Conservation (phyloP, 2,797 vertebrate genomes). For the Hipposideros larvatus region DNA sequence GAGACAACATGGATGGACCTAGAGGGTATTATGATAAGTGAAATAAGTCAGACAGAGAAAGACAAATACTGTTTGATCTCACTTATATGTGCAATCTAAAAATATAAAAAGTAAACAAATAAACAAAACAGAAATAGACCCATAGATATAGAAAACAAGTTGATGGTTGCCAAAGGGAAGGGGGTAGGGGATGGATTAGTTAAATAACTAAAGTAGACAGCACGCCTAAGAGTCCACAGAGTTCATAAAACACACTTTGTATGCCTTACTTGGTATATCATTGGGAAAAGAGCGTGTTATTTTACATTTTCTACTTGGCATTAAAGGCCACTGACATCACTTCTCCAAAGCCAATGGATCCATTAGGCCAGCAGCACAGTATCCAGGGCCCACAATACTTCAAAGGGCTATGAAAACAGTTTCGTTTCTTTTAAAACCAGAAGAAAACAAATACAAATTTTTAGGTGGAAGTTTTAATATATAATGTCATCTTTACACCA, state of each 20-base stretch:
- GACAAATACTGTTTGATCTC: background rate
- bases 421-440: background rate
- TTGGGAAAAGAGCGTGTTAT: background rate
- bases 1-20: background rate
- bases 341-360: background rate
- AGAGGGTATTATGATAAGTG: background rate
- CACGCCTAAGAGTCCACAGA: background rate
- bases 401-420: background rate
- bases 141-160: too few relatives aligned
- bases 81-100: too few relatives aligned
- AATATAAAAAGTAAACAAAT: too few relatives aligned
- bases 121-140: too few relatives aligned
- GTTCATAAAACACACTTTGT: background rate
- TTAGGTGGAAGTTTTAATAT: background rate
- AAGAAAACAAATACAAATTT: background rate
- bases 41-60: background rate
- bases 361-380: background rate
- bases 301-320: slow-evolving; percentile 15
- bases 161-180: background rate
- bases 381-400: background rate
- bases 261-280: background rate
- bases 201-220: background rate
- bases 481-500: background rate
- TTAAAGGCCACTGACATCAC: background rate
- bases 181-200: too few relatives aligned